Base-by-base conservation (phyloP, 2,888 invertebrate species). In the Glaucopsyche alexis region DNA sequence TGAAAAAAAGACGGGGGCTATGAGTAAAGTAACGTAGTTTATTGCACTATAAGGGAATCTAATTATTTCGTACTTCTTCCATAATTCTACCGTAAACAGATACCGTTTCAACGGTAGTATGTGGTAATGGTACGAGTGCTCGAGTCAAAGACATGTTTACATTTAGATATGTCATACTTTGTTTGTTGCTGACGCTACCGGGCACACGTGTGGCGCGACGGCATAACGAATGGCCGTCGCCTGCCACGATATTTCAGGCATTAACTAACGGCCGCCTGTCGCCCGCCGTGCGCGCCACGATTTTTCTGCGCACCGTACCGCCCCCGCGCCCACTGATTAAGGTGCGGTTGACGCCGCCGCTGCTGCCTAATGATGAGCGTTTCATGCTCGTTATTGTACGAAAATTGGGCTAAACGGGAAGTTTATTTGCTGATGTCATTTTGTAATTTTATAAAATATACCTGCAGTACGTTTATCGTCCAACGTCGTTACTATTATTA, bases 191-290 rank as follows among this genome's bases (percentile, higher is more conserved):
- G 81, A 83, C 89, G 76, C 79, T 90, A 84, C 87, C 72, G 65
- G 77, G 83, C 84, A 87, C 92, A 91, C 91, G 91, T 90, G 91
- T 87, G 90, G 87, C 89, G 83, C 88, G 85, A 87, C 89, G 89
- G 86, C 87, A 89, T 92, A 92, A 92, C 90, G 91, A 91, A 92
- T 91, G 82, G 90, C 90, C 89, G 90, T 88, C 90, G 89, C 87
- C 86, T 85, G 85, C 85, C 87, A 83, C 90, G 89, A 91, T 93
- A 92, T 91, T 91, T 92, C 91, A 92, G 86, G 91, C 88, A 91
- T 93, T 93, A 91, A 93, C 92, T 92, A 93, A 93, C 90, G 91
- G 90, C 89, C 86, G 78, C 80, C 88, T 87, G 93, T 91, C 92
- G 87, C 82, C 83, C 85, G 80, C 83, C 81, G 89, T 87, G 87